These are phyloP conservation scores for Eristalinus sepulchralis DNA, from an alignment of 2,888 invertebrate genomes.

Conservation along the genomic window DNA sequence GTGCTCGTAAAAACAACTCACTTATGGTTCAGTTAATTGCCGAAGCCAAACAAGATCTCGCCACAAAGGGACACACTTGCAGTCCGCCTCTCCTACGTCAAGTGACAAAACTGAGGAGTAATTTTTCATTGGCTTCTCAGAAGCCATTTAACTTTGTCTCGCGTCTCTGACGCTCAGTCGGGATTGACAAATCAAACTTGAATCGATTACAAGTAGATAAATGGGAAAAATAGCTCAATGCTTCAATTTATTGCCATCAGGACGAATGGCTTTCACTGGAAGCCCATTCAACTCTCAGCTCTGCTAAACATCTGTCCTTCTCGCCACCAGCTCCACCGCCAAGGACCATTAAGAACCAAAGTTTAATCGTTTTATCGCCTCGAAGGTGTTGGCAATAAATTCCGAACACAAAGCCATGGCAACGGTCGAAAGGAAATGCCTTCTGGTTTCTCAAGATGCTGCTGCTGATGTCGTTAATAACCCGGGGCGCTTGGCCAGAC, in stretches of 20 bases:
- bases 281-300: background rate
- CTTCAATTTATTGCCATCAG: background rate
- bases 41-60: background rate
- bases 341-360: conserved; percentile 21
- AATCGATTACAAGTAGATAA: conserved; percentile 13
- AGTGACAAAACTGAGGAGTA: background rate
- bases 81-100: background rate
- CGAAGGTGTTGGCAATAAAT: conserved; percentile 42
- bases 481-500: conserved; percentile 18
- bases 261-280: background rate
- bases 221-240: background rate
- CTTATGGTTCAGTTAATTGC: background rate
- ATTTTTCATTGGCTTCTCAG: background rate
- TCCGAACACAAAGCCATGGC: conserved; percentile 18
- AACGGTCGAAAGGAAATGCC: conserved; percentile 34
- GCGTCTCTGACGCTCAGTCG: background rate
- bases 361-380: conserved; percentile 55
- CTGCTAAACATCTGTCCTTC: background rate
- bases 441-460: conserved; percentile 28
- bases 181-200: conserved; percentile 3
- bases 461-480: conserved; percentile 41
- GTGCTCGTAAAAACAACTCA: background rate
- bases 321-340: background rate
- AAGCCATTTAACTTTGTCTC: background rate
- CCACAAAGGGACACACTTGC: background rate